Evolutionary conservation across 2,113 vertebrate species (phyloP).

Genomic region (Pomatorhinus ruficollis): DNA sequence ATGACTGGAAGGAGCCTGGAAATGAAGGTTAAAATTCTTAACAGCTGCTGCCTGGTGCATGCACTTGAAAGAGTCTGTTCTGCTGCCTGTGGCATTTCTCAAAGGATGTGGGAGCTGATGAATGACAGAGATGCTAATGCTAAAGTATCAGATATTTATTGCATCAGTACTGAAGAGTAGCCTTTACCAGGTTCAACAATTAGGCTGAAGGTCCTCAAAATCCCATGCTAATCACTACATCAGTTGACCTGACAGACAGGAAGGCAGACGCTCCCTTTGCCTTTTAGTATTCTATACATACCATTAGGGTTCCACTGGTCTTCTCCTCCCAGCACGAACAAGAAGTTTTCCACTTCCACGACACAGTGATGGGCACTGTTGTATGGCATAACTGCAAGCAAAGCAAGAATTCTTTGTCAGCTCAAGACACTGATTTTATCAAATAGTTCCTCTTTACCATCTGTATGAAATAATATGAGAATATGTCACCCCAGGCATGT

Average conservation of each 20-base stretch:
- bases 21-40: constrained; percentile 67
- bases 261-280: neutral
- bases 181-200: neutral
- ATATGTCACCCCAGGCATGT: neutral
- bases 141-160: constrained; percentile 33
- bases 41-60: constrained; percentile 65
- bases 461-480: neutral
- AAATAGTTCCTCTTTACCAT: neutral
- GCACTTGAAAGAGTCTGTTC: constrained; percentile 59
- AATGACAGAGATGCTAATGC: constrained; percentile 26
- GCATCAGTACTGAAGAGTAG: neutral
- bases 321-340: constrained; percentile 95
- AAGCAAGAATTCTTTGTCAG: constrained; percentile 50
- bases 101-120: constrained; percentile 52
- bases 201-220: constrained; percentile 17
- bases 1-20: constrained; percentile 47
- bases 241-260: neutral
- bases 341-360: constrained; percentile 98
- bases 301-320: constrained; percentile 99
- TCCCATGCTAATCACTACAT: neutral
- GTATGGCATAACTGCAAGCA: constrained; percentile 96
- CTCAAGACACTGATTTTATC: neutral
- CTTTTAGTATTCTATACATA: constrained; percentile 54
- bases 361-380: constrained; percentile 99
- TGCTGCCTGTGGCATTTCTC: constrained; percentile 61